Evolutionary conservation across 2,888 invertebrate genomes (phyloP).

Genomic region (Himalopsyche kuldschensis): DNA sequence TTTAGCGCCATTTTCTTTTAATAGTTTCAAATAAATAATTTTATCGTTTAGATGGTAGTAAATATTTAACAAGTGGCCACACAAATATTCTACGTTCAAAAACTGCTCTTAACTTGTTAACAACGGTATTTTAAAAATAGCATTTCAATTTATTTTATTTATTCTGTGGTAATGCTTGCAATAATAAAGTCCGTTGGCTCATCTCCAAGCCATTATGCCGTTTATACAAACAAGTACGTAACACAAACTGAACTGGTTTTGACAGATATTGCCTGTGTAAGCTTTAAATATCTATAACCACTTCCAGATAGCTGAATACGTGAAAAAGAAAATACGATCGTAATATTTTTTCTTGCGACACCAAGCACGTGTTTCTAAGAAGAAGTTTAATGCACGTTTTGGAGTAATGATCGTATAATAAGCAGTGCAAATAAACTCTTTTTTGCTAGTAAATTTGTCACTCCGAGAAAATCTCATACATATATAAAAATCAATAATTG

Average conservation of each 20-base stretch:
- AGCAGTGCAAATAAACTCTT: too few species aligned
- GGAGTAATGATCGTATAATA: not conserved
- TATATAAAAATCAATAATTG: too few species aligned
- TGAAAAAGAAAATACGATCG: not conserved
- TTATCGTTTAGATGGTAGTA: too few species aligned
- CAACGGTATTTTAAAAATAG: not conserved
- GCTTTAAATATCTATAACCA: slow-evolving; percentile 6
- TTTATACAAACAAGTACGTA: slow-evolving; percentile 7
- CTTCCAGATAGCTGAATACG: not conserved
- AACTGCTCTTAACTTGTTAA: not conserved
- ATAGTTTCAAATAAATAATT: too few species aligned
- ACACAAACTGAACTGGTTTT: slow-evolving; percentile 13
- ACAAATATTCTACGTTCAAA: not conserved
- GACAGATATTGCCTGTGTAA: slow-evolving; percentile 27
- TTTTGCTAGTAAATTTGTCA: too few species aligned
- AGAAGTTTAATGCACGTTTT: not conserved
- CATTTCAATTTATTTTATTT: slow-evolving; percentile 5
- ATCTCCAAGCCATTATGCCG: slow-evolving; percentile 16
- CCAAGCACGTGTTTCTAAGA: not conserved
- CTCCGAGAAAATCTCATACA: too few species aligned
- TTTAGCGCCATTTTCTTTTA: too few species aligned
- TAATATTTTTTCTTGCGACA: not conserved
- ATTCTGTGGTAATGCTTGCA: slow-evolving; percentile 4
- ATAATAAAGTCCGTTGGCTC: slow-evolving; percentile 18
- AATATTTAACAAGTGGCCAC: too few species aligned